Base-by-base conservation (phyloP, 2,797 vertebrate species). In the Tapera naevia region DNA sequence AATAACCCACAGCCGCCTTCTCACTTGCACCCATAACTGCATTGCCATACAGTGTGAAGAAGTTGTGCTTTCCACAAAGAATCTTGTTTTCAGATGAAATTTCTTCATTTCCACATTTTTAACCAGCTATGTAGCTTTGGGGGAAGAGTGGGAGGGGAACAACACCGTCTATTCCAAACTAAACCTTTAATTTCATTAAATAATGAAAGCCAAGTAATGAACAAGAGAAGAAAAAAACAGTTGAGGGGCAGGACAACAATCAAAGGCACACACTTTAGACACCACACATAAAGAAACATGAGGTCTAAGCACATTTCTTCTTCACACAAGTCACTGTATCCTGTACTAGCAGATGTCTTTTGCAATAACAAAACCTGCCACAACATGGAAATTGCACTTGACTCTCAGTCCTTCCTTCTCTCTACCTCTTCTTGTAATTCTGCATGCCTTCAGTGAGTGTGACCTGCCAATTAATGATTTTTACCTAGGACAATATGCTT, bases 41-140 rank as follows among this genome's bases (percentile, higher is more conserved):
- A 7, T 1, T 3, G 0, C 28, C 27, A 19, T 3, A 23, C 6
- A n/a, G 15, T 0, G 0, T 5, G 5, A 57, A 46, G 11, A 22
- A 67, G 24, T 13, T 8, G 4, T 6, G 10, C 18, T 24, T 75
- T 87, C 54, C 23, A 37, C 14, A 15, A 10, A 78, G 23, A 79
- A 61, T 27, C 12, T 46, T 6, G 3, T 9, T 57, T 16, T 17
- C 17, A 72, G 50, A 4, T 48, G 8, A 51, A n/a, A 70, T 79
- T 89, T 74, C 58, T 46, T 54, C 12, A 70, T 79, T 87, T 74
- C 58, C 46, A 54, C 11, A 27, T 17, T 67, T 70, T 71, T 75
- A 46, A 54, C 4, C 58, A 28, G 54, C 15, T 25, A 18, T 11
- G 1, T 3, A 3, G 3, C 0, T 37, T 50, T 50, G 5, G 10